Conservation (phyloP, 2,888 invertebrate species). For the Stenotaenia linearis region DNA sequence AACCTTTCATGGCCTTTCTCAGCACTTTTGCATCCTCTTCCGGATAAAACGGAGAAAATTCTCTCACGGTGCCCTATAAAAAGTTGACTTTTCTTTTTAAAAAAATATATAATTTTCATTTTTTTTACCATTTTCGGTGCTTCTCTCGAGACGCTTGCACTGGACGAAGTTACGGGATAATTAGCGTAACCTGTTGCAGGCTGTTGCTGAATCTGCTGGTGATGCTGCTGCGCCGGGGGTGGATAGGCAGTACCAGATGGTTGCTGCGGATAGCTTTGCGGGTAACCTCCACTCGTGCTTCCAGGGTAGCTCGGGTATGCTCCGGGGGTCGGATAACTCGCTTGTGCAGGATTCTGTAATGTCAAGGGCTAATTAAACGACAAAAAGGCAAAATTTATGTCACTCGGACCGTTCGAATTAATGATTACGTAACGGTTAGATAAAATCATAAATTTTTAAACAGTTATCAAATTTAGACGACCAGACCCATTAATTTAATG, state of each 20-base stretch:
- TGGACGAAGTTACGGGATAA: not conserved
- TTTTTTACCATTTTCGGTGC: not conserved
- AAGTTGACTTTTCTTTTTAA: not conserved
- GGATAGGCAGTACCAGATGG: not conserved
- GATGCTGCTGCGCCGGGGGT: not conserved
- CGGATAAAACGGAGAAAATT: conserved; percentile 71
- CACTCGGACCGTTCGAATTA: not conserved
- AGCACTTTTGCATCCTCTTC: conserved; percentile 71
- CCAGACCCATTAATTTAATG: no score
- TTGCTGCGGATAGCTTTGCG: not conserved
- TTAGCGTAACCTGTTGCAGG: not conserved
- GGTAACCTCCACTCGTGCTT: not conserved
- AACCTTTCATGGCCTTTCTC: conserved; percentile 87
- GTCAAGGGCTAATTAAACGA: no score
- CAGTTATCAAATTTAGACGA: no score
- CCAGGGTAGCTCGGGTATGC: not conserved
- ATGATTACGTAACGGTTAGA: not conserved
- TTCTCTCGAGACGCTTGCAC: not conserved
- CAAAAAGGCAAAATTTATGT: no score
- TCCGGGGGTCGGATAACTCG: not conserved
- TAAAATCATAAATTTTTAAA: no score
- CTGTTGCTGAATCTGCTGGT: not conserved
- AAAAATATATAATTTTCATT: not conserved
- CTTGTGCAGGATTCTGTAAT: not conserved
- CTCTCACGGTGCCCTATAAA: conserved; percentile 57